A percentile compares a stretch with the other conserved stretches of the same genome.
These are phyloP conservation scores for Lasioglossum zephyrum DNA, from an alignment of 2,888 invertebrate genomes.

Conservation along the genomic window DNA sequence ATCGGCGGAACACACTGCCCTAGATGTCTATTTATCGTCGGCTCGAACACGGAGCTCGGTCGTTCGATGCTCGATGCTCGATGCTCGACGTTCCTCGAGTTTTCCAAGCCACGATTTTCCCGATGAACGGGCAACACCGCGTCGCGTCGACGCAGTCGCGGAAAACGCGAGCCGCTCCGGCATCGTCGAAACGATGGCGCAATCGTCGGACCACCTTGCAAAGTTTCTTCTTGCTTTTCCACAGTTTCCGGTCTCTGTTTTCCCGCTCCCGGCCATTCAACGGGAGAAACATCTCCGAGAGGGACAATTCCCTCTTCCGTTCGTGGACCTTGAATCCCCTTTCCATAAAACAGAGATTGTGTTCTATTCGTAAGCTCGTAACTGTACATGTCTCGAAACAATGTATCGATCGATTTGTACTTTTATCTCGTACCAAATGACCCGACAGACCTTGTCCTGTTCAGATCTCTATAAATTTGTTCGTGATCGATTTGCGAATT, in stretches of 20 bases:
- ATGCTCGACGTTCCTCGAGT: background rate
- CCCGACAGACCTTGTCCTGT: too few species aligned
- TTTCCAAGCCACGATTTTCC: conserved; percentile 24
- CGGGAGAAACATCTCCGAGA: background rate
- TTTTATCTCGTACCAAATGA: background rate
- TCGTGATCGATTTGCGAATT: too few species aligned
- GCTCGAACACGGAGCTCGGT: conserved; percentile 14
- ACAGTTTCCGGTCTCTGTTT: background rate
- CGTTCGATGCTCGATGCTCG: conserved; percentile 20
- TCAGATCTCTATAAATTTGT: too few species aligned
- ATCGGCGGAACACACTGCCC: conserved; percentile 48
- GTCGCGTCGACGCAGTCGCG: conserved; percentile 55
- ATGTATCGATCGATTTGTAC: background rate
- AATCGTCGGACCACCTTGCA: conserved; percentile 22
- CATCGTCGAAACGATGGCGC: conserved; percentile 43
- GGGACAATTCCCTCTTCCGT: background rate
- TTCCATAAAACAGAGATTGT: background rate
- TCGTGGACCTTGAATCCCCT: background rate
- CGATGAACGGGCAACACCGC: conserved; percentile 24
- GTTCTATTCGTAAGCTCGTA: background rate
- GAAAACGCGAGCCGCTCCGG: conserved; percentile 39
- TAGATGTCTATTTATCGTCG: conserved; percentile 58
- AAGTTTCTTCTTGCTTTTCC: background rate
- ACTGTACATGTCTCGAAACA: background rate
- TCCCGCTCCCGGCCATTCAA: background rate